phyloP scores from a whole-genome alignment of 2,113 vertebrate species.

The Laterallus jamaicensis region DNA sequence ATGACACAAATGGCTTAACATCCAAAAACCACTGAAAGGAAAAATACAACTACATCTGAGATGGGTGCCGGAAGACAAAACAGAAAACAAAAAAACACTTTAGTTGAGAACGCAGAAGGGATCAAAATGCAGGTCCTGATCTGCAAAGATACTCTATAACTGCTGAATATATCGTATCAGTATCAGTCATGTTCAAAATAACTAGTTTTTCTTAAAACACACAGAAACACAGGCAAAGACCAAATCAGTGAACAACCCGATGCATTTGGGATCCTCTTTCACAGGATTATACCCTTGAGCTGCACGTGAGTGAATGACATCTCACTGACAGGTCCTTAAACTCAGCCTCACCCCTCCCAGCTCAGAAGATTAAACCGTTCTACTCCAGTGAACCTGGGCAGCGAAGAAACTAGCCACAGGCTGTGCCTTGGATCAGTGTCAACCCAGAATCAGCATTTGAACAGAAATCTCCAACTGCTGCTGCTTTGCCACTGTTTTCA shows the following conservation, averaged over 20 bases:
- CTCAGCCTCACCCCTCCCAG: not conserved
- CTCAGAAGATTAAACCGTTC: not conserved
- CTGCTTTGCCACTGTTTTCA: not conserved
- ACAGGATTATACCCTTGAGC: not conserved
- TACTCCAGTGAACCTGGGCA: not conserved
- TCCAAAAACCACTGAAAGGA: not conserved
- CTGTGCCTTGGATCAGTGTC: not conserved
- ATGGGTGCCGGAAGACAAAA: not conserved
- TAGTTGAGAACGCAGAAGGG: not conserved
- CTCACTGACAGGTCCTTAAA: not conserved
- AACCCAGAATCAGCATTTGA: not conserved
- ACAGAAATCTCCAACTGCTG: not conserved
- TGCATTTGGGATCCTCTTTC: not conserved
- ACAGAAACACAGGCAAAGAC: not conserved
- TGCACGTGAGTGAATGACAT: not conserved
- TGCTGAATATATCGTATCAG: not conserved
- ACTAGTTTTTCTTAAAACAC: not conserved
- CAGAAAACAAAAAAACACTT: not conserved
- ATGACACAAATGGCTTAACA: not conserved
- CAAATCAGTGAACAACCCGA: not conserved
- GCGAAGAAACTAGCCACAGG: not conserved
- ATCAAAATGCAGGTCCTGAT: not conserved
- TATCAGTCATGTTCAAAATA: not conserved
- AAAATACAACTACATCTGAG: not conserved
- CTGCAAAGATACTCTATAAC: not conserved